phyloP scores from a whole-genome alignment of 2,797 vertebrate species.

The Scolopax bukidnonensis region DNA sequence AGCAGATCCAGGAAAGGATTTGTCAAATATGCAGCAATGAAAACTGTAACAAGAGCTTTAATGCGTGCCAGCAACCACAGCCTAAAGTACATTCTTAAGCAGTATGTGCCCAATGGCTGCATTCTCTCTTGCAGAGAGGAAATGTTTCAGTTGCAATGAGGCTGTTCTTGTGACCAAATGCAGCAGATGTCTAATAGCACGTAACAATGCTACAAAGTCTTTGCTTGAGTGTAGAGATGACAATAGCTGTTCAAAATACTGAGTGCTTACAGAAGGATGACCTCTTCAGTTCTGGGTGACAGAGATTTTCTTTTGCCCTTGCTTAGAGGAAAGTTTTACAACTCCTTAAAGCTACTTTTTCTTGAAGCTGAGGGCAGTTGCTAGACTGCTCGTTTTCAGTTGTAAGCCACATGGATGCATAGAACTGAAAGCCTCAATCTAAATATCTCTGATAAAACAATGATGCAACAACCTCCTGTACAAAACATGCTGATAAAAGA shows the following conservation, averaged over 20 bases:
- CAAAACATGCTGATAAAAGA: neutral
- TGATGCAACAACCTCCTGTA: neutral
- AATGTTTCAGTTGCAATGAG: neutral
- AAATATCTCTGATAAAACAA: neutral
- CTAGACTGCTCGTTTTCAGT: neutral
- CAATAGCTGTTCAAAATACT: neutral
- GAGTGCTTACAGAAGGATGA: neutral
- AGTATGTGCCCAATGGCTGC: neutral
- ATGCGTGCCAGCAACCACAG: neutral
- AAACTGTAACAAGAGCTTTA: neutral
- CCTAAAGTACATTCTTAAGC: neutral
- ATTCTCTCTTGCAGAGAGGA: neutral
- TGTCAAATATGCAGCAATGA: neutral
- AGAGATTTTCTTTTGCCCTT: neutral
- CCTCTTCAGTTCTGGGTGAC: neutral
- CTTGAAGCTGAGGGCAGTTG: neutral
- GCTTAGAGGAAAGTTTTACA: neutral
- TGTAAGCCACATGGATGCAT: neutral
- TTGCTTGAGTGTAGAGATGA: neutral
- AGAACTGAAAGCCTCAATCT: neutral
- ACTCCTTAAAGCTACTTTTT: accelerated
- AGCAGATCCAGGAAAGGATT: neutral
- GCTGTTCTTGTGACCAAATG: neutral
- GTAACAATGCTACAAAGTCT: neutral
- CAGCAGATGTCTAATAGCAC: neutral